Conservation (phyloP, 2,888 invertebrate species). For the Cosmorhoe ocellata region DNA sequence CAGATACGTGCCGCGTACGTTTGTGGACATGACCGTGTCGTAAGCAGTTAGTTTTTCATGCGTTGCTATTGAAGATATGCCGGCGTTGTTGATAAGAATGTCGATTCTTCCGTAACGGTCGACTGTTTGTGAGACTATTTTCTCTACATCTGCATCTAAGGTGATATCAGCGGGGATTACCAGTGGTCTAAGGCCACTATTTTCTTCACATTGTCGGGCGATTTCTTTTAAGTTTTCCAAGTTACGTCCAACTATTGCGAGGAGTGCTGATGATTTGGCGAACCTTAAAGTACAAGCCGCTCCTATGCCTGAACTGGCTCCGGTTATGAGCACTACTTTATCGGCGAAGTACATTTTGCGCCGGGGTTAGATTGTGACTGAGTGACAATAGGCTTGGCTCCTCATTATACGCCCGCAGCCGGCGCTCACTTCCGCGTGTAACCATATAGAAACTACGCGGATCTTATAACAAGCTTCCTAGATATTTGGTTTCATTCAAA, state of each 20-base stretch:
- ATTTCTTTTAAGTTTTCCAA: constrained; percentile 53
- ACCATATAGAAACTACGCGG: constrained; percentile 42
- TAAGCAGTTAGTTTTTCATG: constrained; percentile 48
- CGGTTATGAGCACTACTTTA: constrained; percentile 68
- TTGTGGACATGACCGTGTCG: constrained; percentile 59
- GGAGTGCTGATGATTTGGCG: constrained; percentile 54
- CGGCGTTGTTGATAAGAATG: constrained; percentile 66
- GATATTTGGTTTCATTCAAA: constrained; percentile 38
- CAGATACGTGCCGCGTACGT: constrained; percentile 59
- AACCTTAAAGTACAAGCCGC: constrained; percentile 60
- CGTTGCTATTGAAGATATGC: constrained; percentile 48
- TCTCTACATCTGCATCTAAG: constrained; percentile 50
- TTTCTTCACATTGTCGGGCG: constrained; percentile 51
- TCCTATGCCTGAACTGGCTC: constrained; percentile 70
- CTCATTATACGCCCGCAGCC: constrained; percentile 35
- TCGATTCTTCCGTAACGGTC: constrained; percentile 54
- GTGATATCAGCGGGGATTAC: constrained; percentile 60
- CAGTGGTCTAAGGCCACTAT: constrained; percentile 50
- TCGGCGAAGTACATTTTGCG: constrained; percentile 58
- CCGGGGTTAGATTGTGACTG: constrained; percentile 35
- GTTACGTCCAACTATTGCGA: constrained; percentile 61
- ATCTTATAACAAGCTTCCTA: constrained; percentile 38
- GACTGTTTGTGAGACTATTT: constrained; percentile 54
- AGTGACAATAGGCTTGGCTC: constrained; percentile 22
- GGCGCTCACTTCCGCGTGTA: constrained; percentile 41